phyloP scores from a whole-genome alignment of 2,888 invertebrate genomes.

The Arrhopalites spinosus region DNA sequence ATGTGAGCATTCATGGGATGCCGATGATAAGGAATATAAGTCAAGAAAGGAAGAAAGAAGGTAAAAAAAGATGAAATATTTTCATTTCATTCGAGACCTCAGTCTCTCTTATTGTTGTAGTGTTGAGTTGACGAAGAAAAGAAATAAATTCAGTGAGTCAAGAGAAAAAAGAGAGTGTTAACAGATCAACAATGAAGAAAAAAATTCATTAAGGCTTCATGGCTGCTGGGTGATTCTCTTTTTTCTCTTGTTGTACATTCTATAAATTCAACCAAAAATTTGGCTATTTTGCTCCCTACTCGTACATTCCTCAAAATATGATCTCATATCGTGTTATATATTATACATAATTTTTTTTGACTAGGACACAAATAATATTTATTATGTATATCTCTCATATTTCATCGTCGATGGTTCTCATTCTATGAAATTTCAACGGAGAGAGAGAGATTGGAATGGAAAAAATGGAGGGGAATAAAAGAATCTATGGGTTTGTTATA shows the following conservation, averaged over 20 bases:
- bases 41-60: neutral
- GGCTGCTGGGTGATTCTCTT: conserved; percentile 13
- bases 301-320: too few relatives aligned
- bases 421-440: neutral
- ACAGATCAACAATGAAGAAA: conserved; percentile 24
- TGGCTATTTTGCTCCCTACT: too few relatives aligned
- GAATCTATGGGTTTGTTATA: too few relatives aligned
- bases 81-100: neutral
- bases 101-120: too few relatives aligned
- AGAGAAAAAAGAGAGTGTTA: conserved; percentile 14
- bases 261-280: too few relatives aligned
- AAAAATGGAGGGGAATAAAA: neutral
- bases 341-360: neutral
- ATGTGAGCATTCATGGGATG: neutral
- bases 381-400: neutral
- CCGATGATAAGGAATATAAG: neutral
- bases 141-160: neutral
- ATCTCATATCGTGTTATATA: neutral
- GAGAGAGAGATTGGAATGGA: neutral
- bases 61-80: conserved; percentile 13
- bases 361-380: neutral
- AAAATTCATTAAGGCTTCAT: conserved; percentile 16
- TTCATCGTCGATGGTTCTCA: neutral
- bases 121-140: conserved; percentile 13
- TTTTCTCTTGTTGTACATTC: conserved; percentile 10